phyloP scores from a whole-genome alignment of 1,140 invertebrate genomes.

The Solenopsis invicta region DNA sequence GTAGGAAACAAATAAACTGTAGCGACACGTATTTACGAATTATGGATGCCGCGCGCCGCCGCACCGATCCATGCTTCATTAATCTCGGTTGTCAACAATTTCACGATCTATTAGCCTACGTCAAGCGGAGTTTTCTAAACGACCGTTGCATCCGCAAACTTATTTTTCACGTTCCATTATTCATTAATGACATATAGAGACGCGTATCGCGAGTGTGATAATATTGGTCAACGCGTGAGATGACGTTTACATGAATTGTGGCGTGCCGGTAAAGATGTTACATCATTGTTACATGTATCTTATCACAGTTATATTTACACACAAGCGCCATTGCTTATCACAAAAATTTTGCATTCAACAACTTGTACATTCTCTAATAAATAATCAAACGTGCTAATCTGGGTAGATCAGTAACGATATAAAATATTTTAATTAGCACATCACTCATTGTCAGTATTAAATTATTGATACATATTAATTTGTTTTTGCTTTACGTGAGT shows the following conservation, averaged over 20 bases:
- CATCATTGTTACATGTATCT: neutral
- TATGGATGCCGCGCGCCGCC: neutral
- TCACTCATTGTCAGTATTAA: neutral
- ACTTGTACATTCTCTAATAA: conserved; percentile 1
- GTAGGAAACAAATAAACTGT: conserved; percentile 48
- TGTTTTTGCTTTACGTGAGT: neutral
- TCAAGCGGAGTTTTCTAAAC: conserved; percentile 19
- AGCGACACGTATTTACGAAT: conserved; percentile 32
- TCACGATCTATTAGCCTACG: conserved; percentile 48
- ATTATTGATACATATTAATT: neutral
- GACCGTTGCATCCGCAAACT: neutral
- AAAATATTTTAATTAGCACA: conserved; percentile 22
- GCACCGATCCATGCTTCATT: conserved; percentile 33
- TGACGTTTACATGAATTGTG: conserved; percentile 3
- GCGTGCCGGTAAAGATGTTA: neutral
- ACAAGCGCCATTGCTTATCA: neutral
- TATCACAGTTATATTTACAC: neutral
- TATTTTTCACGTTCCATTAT: conserved; percentile 32
- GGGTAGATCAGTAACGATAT: neutral
- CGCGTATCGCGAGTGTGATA: neutral
- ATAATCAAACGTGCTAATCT: neutral
- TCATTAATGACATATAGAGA: conserved; percentile 34
- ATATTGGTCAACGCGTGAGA: neutral
- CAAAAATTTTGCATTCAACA: neutral
- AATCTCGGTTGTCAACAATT: conserved; percentile 61